A percentile compares a stretch with the other conserved stretches of the same genome.
Evolutionary conservation across 2,888 invertebrate genomes (phyloP).

Genomic region (Andrena hattorfiana): DNA sequence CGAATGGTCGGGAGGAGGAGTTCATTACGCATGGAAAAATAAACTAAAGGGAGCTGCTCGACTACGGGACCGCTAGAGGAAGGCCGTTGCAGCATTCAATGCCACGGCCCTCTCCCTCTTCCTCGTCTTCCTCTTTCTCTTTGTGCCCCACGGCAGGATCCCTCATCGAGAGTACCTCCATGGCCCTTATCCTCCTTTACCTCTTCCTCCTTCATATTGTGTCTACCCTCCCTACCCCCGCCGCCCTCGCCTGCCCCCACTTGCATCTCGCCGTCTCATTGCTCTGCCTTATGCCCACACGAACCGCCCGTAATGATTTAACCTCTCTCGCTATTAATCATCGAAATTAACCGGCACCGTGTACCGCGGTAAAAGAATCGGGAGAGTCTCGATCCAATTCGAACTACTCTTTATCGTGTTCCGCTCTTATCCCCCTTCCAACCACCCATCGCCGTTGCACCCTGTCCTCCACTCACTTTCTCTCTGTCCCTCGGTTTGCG

Average conservation of each 20-base stretch:
- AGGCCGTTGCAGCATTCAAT: conserved; percentile 71
- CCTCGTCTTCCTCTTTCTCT: conserved; percentile 63
- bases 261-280: conserved; percentile 27
- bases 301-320: conserved; percentile 79
- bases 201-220: conserved; percentile 67
- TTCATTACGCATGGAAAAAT: conserved; percentile 81
- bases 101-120: conserved; percentile 56
- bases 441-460: background rate
- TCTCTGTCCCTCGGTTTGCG: background rate
- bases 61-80: conserved; percentile 59
- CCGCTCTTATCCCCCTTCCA: background rate
- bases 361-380: conserved; percentile 28
- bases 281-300: conserved; percentile 54
- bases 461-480: background rate
- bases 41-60: conserved; percentile 74
- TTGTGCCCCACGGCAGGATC: conserved; percentile 63
- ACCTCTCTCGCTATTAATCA: conserved; percentile 79
- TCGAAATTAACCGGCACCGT: conserved; percentile 74
- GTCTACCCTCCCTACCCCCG: conserved; percentile 35
- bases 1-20: conserved; percentile 65
- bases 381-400: conserved; percentile 24
- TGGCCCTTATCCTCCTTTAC: conserved; percentile 63
- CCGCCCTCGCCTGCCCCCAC: background rate
- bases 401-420: conserved; percentile 8
- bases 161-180: conserved; percentile 71